A percentile compares a stretch with the other conserved stretches of the same genome.
Conservation (phyloP, 2,113 vertebrate species). For the Boulengeromyrus knoepffleri region DNA sequence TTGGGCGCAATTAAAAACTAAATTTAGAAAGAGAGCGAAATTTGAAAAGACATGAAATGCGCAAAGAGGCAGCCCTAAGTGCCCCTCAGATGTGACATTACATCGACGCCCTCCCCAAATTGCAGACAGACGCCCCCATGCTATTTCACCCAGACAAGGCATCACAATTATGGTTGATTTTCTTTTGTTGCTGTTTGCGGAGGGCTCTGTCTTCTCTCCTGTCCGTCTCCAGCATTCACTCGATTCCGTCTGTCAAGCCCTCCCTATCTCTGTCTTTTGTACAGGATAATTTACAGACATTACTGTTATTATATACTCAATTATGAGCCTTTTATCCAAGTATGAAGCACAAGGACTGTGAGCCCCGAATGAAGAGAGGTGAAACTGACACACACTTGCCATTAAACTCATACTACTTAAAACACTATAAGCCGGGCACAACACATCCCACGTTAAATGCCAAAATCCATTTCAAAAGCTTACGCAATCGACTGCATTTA, state of each 20-base stretch:
- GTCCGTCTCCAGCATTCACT: slow-evolving; percentile 18
- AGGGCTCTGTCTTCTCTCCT: not conserved
- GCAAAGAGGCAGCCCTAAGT: slow-evolving; percentile 26
- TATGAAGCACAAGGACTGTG: not conserved
- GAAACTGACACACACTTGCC: not conserved
- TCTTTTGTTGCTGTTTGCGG: slow-evolving; percentile 13
- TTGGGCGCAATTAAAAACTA: not conserved
- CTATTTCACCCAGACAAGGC: slow-evolving; percentile 11
- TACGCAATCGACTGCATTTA: not conserved
- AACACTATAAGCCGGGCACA: not conserved
- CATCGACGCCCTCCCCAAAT: slow-evolving; percentile 21
- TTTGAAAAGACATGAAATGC: slow-evolving; percentile 14
- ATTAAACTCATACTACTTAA: not conserved
- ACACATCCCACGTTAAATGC: not conserved
- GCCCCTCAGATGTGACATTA: slow-evolving; percentile 32
- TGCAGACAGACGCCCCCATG: slow-evolving; percentile 15
- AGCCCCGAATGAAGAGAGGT: not conserved
- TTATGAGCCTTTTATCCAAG: not conserved
- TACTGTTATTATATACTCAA: slow-evolving; percentile 6
- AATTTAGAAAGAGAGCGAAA: slow-evolving; percentile 11
- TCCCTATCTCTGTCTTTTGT: slow-evolving; percentile 1
- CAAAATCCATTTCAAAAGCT: not conserved
- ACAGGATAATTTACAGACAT: not conserved
- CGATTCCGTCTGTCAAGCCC: slow-evolving; percentile 13
- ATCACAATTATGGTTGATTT: slow-evolving; percentile 25